Conservation (phyloP, 1,140 invertebrate genomes). For the Drosophila orena region DNA sequence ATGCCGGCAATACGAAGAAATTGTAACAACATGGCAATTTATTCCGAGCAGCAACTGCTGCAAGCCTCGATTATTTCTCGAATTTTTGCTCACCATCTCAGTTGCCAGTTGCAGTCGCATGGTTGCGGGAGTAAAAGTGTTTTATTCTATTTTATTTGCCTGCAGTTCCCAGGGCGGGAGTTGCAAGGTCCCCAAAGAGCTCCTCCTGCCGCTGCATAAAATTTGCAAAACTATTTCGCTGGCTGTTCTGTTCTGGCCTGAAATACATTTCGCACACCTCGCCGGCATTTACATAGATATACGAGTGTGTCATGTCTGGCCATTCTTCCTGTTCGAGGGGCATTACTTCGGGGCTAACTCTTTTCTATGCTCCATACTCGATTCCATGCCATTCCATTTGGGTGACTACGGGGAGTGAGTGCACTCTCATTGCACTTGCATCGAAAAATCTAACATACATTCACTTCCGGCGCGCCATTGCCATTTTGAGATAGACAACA, state of each 20-base stretch:
- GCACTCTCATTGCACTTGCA: constrained; percentile 67
- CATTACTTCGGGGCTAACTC: constrained; percentile 25
- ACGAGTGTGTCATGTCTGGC: constrained; percentile 48
- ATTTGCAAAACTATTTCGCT: constrained; percentile 63
- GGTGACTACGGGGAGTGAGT: not conserved
- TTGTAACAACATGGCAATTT: constrained; percentile 82
- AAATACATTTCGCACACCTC: constrained; percentile 52
- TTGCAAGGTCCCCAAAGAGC: constrained; percentile 24
- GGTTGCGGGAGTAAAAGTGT: constrained; percentile 52
- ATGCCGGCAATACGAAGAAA: constrained; percentile 75
- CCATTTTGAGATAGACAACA: constrained; percentile 47
- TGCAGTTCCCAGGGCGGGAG: constrained; percentile 25
- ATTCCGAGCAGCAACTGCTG: constrained; percentile 60
- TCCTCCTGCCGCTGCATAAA: constrained; percentile 48
- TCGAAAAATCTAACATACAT: constrained; percentile 53
- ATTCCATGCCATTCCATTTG: not conserved
- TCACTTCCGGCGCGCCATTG: constrained; percentile 41
- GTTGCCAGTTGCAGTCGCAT: not conserved
- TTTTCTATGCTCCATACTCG: not conserved
- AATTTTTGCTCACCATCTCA: constrained; percentile 31
- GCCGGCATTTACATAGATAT: constrained; percentile 51
- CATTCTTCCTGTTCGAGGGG: constrained; percentile 30
- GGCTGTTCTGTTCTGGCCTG: constrained; percentile 9
- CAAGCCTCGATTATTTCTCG: constrained; percentile 72
- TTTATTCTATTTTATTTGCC: constrained; percentile 30